Evolutionary conservation across 2,113 vertebrate species (phyloP).

Genomic region (Bombycilla garrulus): DNA sequence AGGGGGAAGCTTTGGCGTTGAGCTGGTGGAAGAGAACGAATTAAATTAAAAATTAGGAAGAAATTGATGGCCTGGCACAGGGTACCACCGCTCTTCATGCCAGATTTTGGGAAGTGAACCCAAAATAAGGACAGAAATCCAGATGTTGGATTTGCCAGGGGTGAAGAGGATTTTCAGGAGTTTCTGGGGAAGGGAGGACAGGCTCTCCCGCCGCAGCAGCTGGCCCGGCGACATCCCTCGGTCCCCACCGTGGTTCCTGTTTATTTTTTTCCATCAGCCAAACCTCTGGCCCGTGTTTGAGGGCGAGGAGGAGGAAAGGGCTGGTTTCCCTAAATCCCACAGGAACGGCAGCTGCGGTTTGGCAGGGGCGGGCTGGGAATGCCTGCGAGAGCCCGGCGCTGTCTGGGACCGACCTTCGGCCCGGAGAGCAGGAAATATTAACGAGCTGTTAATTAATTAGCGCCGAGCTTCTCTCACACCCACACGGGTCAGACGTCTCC

Average conservation of each 20-base stretch:
- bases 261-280: slow-evolving; percentile 62
- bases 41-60: background rate
- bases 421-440: background rate
- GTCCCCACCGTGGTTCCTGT: slow-evolving; percentile 21
- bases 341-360: slow-evolving; percentile 8
- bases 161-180: background rate
- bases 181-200: background rate
- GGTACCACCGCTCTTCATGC: background rate
- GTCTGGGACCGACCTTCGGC: background rate
- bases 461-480: background rate
- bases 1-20: background rate
- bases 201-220: slow-evolving; percentile 17
- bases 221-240: slow-evolving; percentile 25
- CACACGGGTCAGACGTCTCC: no score
- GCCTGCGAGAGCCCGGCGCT: background rate
- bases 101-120: background rate
- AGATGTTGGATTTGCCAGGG: background rate
- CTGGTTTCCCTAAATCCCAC: background rate
- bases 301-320: slow-evolving; percentile 48
- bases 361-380: background rate
- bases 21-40: background rate
- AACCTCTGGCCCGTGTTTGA: slow-evolving; percentile 50
- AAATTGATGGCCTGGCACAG: background rate
- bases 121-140: background rate
- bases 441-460: background rate